A percentile compares a stretch with the other conserved stretches of the same genome.
These are phyloP conservation scores for Rousettus leschenaultii DNA, from an alignment of 2,113 vertebrate genomes.

Conservation along the genomic window DNA sequence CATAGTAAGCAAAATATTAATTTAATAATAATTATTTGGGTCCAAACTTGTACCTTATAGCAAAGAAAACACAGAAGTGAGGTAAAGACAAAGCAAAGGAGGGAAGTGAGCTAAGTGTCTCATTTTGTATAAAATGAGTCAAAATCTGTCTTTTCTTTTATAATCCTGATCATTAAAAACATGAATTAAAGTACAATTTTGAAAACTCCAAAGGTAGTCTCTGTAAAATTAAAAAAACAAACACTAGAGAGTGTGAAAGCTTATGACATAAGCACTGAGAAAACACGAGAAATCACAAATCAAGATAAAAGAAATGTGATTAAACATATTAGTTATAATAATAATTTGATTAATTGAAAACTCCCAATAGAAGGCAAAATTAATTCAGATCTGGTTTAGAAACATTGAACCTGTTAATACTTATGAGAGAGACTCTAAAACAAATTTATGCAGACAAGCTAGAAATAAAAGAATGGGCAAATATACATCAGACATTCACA, in stretches of 20 bases:
- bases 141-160: neutral
- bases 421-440: neutral
- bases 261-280: neutral
- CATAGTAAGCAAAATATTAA: neutral
- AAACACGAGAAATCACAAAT: neutral
- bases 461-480: neutral
- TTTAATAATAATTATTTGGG: neutral
- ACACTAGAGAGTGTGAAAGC: neutral
- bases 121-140: neutral
- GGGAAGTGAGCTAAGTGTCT: neutral
- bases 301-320: neutral
- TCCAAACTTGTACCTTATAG: neutral
- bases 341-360: neutral
- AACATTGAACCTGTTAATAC: neutral
- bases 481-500: neutral
- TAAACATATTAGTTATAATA: neutral
- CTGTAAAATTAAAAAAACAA: neutral
- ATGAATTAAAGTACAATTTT: neutral
- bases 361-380: neutral
- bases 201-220: neutral
- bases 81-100: neutral
- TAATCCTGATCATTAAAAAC: neutral
- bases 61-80: neutral
- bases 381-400: slow-evolving; percentile 1
- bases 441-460: neutral